Base-by-base conservation (phyloP, 2,797 vertebrate genomes). In the Enteromius viviparus region DNA sequence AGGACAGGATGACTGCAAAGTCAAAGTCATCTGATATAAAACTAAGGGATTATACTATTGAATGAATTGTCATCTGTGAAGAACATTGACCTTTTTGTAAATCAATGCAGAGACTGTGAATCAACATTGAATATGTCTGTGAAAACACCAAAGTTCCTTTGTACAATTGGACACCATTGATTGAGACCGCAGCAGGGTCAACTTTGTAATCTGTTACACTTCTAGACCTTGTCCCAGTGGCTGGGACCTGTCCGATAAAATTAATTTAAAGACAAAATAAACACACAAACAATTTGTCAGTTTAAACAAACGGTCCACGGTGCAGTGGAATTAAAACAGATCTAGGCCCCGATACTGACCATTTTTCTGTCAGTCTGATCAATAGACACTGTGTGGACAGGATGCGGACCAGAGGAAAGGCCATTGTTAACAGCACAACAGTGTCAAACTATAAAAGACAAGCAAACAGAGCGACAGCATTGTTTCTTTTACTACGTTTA, bases 81-180 rank as follows among this genome's bases (percentile, higher is more conserved):
- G 64, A 89, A 86, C 75, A 75, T 37, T 85, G 90, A 89, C 86
- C 82, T 81, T 74, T 88, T 80, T 82, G 40, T 84, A 77, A 89
- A 92, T 91, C 88, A 91, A 89, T 90, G 85, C 86, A 78, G 37
- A 49, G 78, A 87, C 87, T 80, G 88, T 90, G 89, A 75, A 91
- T 91, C 87, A 89, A 88, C 85, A 87, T 78, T 74, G 40, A 77
- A 78, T 37, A 26, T 71, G 86, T 87, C 79, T 88, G 74, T 72
- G 80, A 68, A 81, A 71, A 81, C 81, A 77, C 21, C 66, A 40
- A 69, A 84, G 80, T 83, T 71, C 37, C 8, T 32, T 47, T 72
- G 76, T 65, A 29, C 78, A 79, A 88, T 85, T 80, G 76, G 51
- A 80, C 74, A 14, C 76, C 17, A 87, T 84, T 84, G 85, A 85